Conservation (phyloP, 2,888 invertebrate genomes). For the Mesopsocus fuscifrons region DNA sequence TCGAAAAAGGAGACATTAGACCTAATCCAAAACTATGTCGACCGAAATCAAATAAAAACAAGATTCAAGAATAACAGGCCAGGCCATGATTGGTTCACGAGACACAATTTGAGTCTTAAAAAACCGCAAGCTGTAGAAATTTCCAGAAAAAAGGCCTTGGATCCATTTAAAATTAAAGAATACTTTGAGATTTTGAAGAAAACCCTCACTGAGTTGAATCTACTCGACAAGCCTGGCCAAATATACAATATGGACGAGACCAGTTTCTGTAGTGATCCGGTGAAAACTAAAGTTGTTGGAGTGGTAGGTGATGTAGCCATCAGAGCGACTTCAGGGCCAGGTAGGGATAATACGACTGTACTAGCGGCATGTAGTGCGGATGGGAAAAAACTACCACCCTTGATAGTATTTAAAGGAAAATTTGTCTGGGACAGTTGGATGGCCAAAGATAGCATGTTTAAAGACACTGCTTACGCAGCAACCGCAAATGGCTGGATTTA, state of each 20-base stretch:
- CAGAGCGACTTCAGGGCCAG: not conserved
- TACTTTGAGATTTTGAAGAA: conserved; percentile 16
- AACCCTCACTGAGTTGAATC: not conserved
- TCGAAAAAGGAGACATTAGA: not conserved
- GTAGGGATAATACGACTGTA: not conserved
- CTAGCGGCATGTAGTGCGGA: not conserved
- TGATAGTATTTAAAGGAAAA: not conserved
- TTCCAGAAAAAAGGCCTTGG: not conserved
- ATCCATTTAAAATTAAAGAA: not conserved
- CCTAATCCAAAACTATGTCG: not conserved
- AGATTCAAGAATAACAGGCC: not conserved
- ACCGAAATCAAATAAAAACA: not conserved
- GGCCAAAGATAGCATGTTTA: not conserved
- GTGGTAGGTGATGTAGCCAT: not conserved
- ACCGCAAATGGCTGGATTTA: not conserved
- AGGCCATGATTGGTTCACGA: not conserved
- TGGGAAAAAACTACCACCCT: not conserved
- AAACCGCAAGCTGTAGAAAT: not conserved
- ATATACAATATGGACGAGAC: not conserved
- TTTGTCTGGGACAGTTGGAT: not conserved
- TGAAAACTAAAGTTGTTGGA: not conserved
- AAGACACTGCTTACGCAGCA: not conserved
- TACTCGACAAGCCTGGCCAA: conserved; percentile 13
- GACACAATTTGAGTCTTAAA: not conserved
- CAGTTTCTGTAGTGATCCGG: not conserved